These are phyloP conservation scores for Asobara japonica DNA, from an alignment of 1,140 invertebrate genomes.

Conservation along the genomic window DNA sequence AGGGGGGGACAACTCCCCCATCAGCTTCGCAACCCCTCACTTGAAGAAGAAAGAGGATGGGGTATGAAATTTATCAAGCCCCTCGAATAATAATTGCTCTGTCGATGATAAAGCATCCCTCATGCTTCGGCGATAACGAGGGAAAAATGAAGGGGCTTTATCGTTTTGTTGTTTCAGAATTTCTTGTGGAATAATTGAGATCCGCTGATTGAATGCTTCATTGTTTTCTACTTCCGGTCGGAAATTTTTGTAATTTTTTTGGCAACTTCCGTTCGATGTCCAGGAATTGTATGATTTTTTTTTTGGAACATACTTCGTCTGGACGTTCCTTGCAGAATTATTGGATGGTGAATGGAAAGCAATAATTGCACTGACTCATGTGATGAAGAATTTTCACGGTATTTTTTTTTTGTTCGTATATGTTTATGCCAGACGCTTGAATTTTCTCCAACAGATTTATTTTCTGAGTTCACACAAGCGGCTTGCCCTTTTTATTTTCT, in stretches of 20 bases:
- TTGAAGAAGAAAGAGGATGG: neutral
- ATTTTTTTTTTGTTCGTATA: no score
- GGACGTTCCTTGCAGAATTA: no score
- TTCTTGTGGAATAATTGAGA: neutral
- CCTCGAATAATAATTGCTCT: slow-evolving; percentile 14
- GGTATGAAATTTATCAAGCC: slow-evolving; percentile 18
- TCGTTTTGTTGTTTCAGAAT: neutral
- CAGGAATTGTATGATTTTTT: no score
- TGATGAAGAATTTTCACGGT: no score
- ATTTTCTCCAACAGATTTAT: slow-evolving; percentile 1
- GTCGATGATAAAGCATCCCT: slow-evolving; percentile 10
- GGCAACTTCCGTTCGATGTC: no score
- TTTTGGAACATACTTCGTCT: no score
- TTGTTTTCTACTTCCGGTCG: no score
- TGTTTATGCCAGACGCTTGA: neutral
- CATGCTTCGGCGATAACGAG: neutral
- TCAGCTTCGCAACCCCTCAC: slow-evolving; percentile 7
- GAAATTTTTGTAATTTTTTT: slow-evolving; percentile 20
- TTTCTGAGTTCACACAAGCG: neutral
- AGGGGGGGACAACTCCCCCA: slow-evolving; percentile 26
- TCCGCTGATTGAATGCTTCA: neutral
- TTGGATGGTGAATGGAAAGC: no score
- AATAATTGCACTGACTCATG: no score
- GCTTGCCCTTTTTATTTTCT: neutral
- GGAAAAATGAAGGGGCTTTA: neutral